A percentile compares a stretch with the other conserved stretches of the same genome.
Evolutionary conservation across 2,888 invertebrate genomes (phyloP).

Genomic region (Harpalus rubripes): DNA sequence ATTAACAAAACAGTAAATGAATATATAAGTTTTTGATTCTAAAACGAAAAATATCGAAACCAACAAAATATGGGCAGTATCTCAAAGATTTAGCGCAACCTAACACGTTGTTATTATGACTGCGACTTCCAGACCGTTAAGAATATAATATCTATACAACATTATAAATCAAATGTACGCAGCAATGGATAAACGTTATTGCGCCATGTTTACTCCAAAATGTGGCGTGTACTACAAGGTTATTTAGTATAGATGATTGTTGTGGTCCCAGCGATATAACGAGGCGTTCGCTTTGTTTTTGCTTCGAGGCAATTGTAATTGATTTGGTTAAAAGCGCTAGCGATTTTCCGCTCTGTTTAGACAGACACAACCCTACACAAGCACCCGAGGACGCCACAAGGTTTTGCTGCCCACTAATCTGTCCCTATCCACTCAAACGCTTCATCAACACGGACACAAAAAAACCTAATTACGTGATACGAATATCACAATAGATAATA

Average conservation of each 20-base stretch:
- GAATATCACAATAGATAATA: no score
- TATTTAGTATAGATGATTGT: not conserved
- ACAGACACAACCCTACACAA: conserved; percentile 7
- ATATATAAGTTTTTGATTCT: no score
- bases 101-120: no score
- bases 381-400: not conserved
- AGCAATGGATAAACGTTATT: not conserved
- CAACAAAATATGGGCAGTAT: no score
- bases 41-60: no score
- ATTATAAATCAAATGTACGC: no score
- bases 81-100: no score
- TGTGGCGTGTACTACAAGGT: not conserved
- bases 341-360: conserved; percentile 53
- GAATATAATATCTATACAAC: no score
- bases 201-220: conserved; percentile 6
- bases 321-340: conserved; percentile 52
- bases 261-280: not conserved
- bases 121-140: no score
- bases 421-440: not conserved
- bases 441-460: no score
- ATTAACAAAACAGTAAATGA: no score
- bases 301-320: conserved; percentile 17
- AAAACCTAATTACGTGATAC: no score
- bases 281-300: not conserved
- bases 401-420: not conserved